Conservation (phyloP, 2,888 invertebrate genomes). For the Oscheius sp. region DNA sequence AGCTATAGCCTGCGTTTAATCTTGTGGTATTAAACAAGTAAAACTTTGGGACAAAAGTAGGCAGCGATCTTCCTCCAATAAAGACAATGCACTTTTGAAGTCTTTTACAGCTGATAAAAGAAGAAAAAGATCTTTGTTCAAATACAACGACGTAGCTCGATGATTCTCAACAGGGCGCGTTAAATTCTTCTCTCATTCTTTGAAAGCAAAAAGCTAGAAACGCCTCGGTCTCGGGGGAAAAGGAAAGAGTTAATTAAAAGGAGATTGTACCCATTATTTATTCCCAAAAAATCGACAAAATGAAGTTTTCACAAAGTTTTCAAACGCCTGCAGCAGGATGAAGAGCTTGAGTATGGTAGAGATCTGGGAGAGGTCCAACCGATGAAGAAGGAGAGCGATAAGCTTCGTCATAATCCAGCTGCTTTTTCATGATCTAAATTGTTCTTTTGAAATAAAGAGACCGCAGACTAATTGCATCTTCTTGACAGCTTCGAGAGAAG, state of each 20-base stretch:
- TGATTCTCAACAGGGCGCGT: too few relatives aligned
- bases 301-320: too few relatives aligned
- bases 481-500: slow-evolving; percentile 17
- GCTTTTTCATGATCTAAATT: slow-evolving; percentile 11
- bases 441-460: neutral
- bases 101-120: neutral
- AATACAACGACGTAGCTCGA: neutral
- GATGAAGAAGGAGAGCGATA: neutral
- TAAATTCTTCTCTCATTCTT: too few relatives aligned
- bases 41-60: too few relatives aligned
- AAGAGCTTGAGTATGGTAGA: slow-evolving; percentile 5
- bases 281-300: neutral
- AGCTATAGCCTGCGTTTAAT: too few relatives aligned
- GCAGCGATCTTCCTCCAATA: too few relatives aligned
- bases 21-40: too few relatives aligned
- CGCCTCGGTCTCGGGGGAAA: neutral
- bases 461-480: slow-evolving; percentile 1
- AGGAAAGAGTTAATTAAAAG: neutral
- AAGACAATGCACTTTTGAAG: too few relatives aligned
- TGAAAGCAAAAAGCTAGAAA: neutral
- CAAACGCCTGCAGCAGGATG: too few relatives aligned
- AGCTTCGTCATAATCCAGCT: neutral
- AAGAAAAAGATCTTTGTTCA: neutral
- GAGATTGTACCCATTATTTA: neutral
- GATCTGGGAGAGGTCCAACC: neutral